Conservation (phyloP, 2,888 invertebrate species). For the Camponotus fellah region DNA sequence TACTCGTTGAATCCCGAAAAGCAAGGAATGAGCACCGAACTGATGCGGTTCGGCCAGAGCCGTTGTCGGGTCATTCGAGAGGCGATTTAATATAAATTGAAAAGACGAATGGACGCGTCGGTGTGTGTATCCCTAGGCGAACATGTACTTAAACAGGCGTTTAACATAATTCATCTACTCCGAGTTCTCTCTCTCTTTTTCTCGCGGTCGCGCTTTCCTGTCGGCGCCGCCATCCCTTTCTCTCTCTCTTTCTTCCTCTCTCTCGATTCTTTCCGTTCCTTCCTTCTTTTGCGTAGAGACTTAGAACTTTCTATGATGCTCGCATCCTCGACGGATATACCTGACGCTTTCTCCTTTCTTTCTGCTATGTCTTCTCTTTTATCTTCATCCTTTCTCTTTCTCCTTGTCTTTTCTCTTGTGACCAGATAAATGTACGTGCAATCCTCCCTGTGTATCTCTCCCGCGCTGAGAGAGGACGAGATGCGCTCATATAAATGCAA, state of each 20-base stretch:
- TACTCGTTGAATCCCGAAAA: conserved; percentile 28
- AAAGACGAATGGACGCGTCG: conserved; percentile 84
- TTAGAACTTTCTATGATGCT: conserved; percentile 27
- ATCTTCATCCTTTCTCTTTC: conserved; percentile 31
- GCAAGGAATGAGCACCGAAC: conserved; percentile 54
- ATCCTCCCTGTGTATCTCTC: conserved; percentile 33
- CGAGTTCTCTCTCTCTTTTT: conserved; percentile 42
- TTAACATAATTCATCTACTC: conserved; percentile 85
- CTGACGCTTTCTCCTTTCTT: background rate
- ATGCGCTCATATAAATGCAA: conserved; percentile 77
- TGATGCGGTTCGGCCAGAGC: conserved; percentile 55
- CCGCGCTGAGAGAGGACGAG: conserved; percentile 48
- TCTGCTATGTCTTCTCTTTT: conserved; percentile 19
- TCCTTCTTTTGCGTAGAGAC: background rate
- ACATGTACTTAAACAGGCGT: conserved; percentile 85
- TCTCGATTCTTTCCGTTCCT: conserved; percentile 40
- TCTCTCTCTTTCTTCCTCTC: conserved; percentile 37
- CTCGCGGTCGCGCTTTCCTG: conserved; percentile 49
- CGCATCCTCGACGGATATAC: background rate
- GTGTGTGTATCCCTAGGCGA: conserved; percentile 82
- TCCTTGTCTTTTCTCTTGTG: background rate
- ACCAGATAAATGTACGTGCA: conserved; percentile 54
- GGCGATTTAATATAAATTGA: conserved; percentile 84
- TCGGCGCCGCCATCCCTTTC: conserved; percentile 29
- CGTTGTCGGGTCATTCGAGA: conserved; percentile 80